Evolutionary conservation across 2,888 invertebrate genomes (phyloP).

Genomic region (Vannuccia rotundouncinata): DNA sequence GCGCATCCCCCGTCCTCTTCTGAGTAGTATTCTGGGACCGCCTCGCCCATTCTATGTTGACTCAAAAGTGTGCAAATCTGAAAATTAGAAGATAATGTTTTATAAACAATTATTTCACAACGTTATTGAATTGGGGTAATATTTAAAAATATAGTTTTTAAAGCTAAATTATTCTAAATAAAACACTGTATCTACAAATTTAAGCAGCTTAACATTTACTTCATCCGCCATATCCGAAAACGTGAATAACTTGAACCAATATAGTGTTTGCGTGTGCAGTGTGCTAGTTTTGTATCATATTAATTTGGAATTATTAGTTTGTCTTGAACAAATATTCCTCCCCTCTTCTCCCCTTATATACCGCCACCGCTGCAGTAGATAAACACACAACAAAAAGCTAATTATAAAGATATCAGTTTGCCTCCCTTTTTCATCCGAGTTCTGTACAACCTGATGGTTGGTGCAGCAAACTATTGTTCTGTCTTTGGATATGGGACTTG

Average conservation of each 20-base stretch:
- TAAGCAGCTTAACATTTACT: too few relatives aligned
- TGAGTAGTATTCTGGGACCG: not conserved
- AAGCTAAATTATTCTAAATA: too few relatives aligned
- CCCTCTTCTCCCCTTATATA: too few relatives aligned
- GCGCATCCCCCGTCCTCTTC: not conserved
- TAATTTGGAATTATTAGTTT: not conserved
- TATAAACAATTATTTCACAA: too few relatives aligned
- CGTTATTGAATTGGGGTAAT: too few relatives aligned
- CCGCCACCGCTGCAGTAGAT: not conserved
- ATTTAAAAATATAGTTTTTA: too few relatives aligned
- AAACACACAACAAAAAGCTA: not conserved
- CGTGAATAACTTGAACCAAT: too few relatives aligned
- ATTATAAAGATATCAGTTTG: not conserved
- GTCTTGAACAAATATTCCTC: not conserved
- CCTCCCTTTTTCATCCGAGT: not conserved
- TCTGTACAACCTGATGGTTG: too few relatives aligned
- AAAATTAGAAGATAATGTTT: not conserved
- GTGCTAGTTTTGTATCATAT: not conserved
- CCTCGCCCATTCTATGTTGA: not conserved
- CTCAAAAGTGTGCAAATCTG: not conserved
- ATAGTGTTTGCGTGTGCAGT: not conserved
- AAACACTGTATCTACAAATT: too few relatives aligned
- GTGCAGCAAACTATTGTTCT: too few relatives aligned
- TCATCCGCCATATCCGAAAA: too few relatives aligned
- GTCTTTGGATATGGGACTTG: too few relatives aligned